A percentile compares a stretch with the other conserved stretches of the same genome.
Conservation (phyloP, 2,888 invertebrate genomes). For the Tinea pellionella region DNA sequence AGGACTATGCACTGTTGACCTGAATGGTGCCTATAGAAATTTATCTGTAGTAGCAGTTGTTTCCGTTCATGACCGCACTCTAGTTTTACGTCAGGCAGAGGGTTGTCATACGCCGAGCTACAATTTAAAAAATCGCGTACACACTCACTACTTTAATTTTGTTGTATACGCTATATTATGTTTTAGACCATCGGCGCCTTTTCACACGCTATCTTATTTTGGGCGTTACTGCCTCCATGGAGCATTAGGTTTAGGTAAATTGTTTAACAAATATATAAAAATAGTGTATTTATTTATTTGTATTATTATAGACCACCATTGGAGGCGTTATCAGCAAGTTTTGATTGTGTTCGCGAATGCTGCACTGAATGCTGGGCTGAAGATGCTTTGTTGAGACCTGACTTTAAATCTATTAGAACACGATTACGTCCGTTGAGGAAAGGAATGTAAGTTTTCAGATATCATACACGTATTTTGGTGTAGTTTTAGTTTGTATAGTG, state of each 20-base stretch:
- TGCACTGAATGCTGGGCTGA: conserved; percentile 91
- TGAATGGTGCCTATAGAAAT: too few species aligned
- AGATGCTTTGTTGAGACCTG: conserved; percentile 81
- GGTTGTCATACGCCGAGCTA: too few species aligned
- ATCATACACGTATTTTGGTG: too few species aligned
- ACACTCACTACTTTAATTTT: too few species aligned
- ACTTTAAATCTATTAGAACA: conserved; percentile 84
- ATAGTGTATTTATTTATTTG: not conserved
- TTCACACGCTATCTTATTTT: too few species aligned
- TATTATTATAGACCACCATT: conserved; percentile 74
- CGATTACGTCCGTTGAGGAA: conserved; percentile 84
- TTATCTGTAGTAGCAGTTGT: too few species aligned
- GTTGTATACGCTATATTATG: too few species aligned
- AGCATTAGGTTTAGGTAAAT: not conserved
- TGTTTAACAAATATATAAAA: not conserved
- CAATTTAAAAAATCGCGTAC: too few species aligned
- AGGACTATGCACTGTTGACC: too few species aligned
- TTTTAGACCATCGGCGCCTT: too few species aligned
- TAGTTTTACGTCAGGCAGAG: too few species aligned
- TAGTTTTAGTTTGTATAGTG: conserved; percentile 10
- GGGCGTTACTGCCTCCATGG: not conserved
- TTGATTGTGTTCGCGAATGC: conserved; percentile 88
- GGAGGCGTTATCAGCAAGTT: conserved; percentile 81
- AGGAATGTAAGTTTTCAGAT: conserved; percentile 93
- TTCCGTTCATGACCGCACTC: too few species aligned